Base-by-base conservation (phyloP, 2,797 vertebrate genomes). In the Rhodeus uyekii region DNA sequence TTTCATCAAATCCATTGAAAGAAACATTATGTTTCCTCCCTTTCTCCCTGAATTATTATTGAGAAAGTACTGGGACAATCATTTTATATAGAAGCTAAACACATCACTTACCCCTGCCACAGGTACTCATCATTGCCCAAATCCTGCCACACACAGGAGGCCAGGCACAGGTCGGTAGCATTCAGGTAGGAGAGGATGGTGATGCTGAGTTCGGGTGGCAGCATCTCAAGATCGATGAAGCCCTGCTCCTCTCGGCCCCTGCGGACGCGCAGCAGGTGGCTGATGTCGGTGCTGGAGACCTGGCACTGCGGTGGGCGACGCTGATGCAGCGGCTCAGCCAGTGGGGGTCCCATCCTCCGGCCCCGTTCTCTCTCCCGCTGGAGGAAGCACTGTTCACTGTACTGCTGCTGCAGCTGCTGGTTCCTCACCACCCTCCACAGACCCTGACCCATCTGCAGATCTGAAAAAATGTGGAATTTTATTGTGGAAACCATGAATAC, bases 151-250 rank as follows among this genome's bases (percentile, higher is more conserved):
- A 99, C 98, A 22, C 98, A 99, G 0, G 97, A 97, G 65, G 98
- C 98, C 88, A 99, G 92, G 88, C 98, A 99, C 87, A 99, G 95
- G 90, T 99, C 98, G 71, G 98, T 99, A 81, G 98, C 98, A 73
- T 99, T 99, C 92, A 99, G 95, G 91, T 99, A 99, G 1, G 98
- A 99, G 87, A 99, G 94, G 89, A 99, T 99, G 80, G 98, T 98
- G 92, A 99, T 97, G 92, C 98, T 96, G 75, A 99, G 94, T 84
- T 99, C 98, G 8, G 97, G 98, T 18, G 98, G 98, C 83, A 99
- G 88, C 97, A 96, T 98, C 93, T 99, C 97, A 91, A 99, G 87
- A 88, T 99, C 98, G 87, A 98, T 97, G 90, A 98, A 99, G 44
- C 97, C 95, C 89, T 95, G 94, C 83, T 96, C 96, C 24, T 95